Evolutionary conservation across 2,888 invertebrate genomes (phyloP), one percentile per base, ranked within the genome.

Genomic region (Andrena chrysosceles): DNA sequence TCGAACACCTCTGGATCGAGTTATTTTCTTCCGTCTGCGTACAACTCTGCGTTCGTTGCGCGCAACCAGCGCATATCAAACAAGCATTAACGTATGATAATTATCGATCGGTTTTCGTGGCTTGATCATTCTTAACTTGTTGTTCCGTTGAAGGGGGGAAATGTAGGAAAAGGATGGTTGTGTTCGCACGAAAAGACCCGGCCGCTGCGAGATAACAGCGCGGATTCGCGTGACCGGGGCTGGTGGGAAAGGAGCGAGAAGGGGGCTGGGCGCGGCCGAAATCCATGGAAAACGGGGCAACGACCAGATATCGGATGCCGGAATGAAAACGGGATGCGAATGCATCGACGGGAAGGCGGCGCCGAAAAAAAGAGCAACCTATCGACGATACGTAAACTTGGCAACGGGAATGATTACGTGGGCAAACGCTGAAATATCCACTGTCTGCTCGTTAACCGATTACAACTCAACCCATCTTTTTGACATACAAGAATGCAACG

Each of bases 361-460:
- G 33, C 2, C 29, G 59, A 29, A 48, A 71, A 71, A 59, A 77
- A 35, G n/a, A 8, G 29, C 7, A 26, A 35, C 81, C 82, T 85
- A 78, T 82, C 70, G 77, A 48, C 84, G 78, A 83, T 87, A 83
- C 77, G 85, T 70, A 72, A 54, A 60, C 68, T 26, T 48, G 59
- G 42, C 33, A 42, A 69, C 62, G 67, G 35, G 71, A 23, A 81
- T 72, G 73, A 69, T 86, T 86, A 85, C 85, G 84, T 59, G 76
- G 82, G 68, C 71, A 72, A 71, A 77, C 82, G 82, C 56, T 78
- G 78, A 84, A 87, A 85, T 85, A 83, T 77, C 85, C 82, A 73
- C 84, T 89, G 89, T 89, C 84, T 85, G 82, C 85, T 89, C 86
- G 89, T 89, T 89, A 89, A 77, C 74, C 79, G 87, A 88, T 86